These are phyloP conservation scores for Larimichthys crocea DNA, from an alignment of 2,113 vertebrate genomes.

Conservation along the genomic window DNA sequence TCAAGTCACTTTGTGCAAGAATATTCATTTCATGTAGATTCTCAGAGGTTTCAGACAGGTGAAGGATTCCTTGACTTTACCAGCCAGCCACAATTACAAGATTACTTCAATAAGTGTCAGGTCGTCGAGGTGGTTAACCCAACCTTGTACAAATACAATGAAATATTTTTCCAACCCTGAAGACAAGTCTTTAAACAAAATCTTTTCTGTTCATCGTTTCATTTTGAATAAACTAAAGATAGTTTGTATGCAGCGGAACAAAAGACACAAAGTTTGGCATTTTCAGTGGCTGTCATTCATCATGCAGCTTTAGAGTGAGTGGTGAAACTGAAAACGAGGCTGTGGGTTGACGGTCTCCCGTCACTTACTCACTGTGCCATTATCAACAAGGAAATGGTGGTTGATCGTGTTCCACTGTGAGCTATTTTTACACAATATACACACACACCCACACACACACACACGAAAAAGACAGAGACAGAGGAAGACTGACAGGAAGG, in stretches of 20 bases:
- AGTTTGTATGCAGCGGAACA: background rate
- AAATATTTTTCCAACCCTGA: background rate
- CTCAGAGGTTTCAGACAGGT: background rate
- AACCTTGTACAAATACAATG: background rate
- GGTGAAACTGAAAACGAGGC: slow-evolving; percentile 2
- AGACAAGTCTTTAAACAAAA: background rate
- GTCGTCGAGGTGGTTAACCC: background rate
- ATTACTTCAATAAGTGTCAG: background rate
- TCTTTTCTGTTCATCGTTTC: background rate
- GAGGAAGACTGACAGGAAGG: background rate
- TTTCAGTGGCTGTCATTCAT: background rate
- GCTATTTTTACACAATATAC: too few relatives aligned
- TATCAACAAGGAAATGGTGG: slow-evolving; percentile 24
- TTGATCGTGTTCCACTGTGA: slow-evolving; percentile 14
- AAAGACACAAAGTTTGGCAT: background rate
- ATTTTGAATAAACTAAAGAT: too few relatives aligned
- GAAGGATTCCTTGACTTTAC: background rate
- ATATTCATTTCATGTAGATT: background rate
- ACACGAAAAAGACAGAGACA: background rate
- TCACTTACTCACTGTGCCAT: slow-evolving; percentile 1
- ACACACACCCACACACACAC: too few relatives aligned
- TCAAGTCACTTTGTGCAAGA: background rate
- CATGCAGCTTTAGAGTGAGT: background rate
- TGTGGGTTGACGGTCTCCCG: background rate
- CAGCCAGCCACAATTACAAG: background rate